phyloP scores from a whole-genome alignment of 53 echinoderm and acorn worm species.

The Holothuria scabra region DNA sequence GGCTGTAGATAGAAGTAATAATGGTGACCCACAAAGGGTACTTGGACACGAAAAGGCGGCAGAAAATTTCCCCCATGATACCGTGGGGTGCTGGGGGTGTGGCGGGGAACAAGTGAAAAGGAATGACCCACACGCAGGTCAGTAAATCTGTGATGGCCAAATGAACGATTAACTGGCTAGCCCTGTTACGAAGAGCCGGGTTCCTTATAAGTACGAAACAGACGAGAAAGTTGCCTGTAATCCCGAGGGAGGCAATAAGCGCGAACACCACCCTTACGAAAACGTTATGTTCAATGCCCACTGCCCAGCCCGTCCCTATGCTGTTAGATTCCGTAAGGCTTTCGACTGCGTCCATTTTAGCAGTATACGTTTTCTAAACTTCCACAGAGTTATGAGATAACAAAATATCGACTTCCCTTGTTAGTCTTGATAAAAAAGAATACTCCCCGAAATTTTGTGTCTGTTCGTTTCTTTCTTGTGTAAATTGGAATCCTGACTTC shows the following conservation, averaged over 20 bases:
- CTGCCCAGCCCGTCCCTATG: constrained; percentile 65
- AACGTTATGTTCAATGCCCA: constrained; percentile 77
- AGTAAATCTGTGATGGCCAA: constrained; percentile 72
- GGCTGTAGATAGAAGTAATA: constrained; percentile 79
- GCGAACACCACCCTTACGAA: constrained; percentile 68
- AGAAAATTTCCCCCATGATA: constrained; percentile 75
- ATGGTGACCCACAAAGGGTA: constrained; percentile 86
- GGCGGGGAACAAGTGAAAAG: constrained; percentile 72
- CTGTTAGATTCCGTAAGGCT: background rate
- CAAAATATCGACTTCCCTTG: too few species aligned
- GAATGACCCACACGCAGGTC: constrained; percentile 79
- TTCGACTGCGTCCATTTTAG: background rate
- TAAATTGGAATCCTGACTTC: too few species aligned
- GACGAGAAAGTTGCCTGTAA: constrained; percentile 83
- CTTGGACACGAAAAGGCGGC: constrained; percentile 82
- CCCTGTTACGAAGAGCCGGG: constrained; percentile 70
- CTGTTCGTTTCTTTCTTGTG: too few species aligned
- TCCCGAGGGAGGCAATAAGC: constrained; percentile 72
- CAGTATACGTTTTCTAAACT: background rate
- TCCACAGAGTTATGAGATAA: too few species aligned
- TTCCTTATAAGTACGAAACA: constrained; percentile 76
- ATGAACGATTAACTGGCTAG: constrained; percentile 83
- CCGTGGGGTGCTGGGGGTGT: constrained; percentile 57
- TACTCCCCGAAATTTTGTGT: too few species aligned
- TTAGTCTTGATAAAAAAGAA: too few species aligned